Percentiles rank a stretch among this genome's conserved stretches.
These are phyloP conservation scores for Dasyprocta punctata DNA, from an alignment of 2,113 vertebrate species.

Conservation along the genomic window DNA sequence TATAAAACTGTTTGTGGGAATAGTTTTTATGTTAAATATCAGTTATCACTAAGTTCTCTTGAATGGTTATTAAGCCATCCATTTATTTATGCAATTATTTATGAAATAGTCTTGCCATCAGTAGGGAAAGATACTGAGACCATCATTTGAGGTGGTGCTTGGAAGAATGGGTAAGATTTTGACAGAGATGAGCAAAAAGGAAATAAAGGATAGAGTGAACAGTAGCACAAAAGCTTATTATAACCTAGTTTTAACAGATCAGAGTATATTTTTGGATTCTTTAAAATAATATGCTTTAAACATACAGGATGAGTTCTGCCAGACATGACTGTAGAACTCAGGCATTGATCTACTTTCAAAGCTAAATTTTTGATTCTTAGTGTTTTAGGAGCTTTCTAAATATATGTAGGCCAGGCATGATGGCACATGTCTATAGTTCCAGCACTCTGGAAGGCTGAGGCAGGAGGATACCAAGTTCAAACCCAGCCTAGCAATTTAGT, in stretches of 20 bases:
- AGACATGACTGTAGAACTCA: background rate
- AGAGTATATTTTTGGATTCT: constrained; percentile 44
- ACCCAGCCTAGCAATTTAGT: background rate
- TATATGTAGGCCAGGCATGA: background rate
- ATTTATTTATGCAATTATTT: constrained; percentile 26
- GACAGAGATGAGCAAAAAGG: constrained; percentile 49
- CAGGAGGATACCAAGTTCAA: background rate
- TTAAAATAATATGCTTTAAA: constrained; percentile 25
- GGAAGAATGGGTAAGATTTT: constrained; percentile 44
- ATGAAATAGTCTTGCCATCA: constrained; percentile 12
- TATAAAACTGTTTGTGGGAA: constrained; percentile 29
- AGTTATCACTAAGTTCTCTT: constrained; percentile 2
- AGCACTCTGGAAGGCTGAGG: background rate
- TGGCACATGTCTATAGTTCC: background rate
- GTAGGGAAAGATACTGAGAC: background rate
- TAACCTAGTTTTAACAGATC: constrained; percentile 32
- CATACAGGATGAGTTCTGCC: background rate
- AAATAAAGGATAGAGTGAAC: constrained; percentile 35
- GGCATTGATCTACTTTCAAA: background rate
- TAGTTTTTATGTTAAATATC: constrained; percentile 59
- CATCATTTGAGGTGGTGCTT: constrained; percentile 2
- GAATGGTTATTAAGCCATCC: constrained; percentile 30
- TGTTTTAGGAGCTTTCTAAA: constrained; percentile 41
- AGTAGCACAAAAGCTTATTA: background rate
- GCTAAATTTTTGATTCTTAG: constrained; percentile 33